A percentile compares a stretch with the other conserved stretches of the same genome.
phyloP scores from a whole-genome alignment of 2,797 vertebrate species.

The Petrocephalus sullivani region DNA sequence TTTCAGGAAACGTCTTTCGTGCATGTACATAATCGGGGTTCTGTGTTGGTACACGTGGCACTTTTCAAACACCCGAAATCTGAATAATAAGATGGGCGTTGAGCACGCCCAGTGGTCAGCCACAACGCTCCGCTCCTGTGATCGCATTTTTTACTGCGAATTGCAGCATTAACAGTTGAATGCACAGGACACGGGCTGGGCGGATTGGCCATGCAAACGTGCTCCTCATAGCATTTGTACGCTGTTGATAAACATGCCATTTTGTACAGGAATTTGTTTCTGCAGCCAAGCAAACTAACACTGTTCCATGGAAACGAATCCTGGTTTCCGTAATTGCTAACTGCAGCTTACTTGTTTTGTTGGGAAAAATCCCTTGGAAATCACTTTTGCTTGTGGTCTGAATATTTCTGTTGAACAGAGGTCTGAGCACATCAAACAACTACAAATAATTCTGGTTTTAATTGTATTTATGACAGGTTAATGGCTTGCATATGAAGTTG shows the following conservation, averaged over 20 bases:
- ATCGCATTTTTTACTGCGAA: neutral
- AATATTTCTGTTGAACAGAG: slow-evolving; percentile 28
- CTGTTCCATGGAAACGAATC: neutral
- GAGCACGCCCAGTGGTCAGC: neutral
- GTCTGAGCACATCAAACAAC: slow-evolving; percentile 6
- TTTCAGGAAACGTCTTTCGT: slow-evolving; percentile 74
- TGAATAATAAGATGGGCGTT: neutral
- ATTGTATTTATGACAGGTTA: slow-evolving; percentile 27
- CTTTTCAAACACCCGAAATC: slow-evolving; percentile 20
- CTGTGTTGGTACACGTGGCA: slow-evolving; percentile 11
- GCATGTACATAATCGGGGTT: slow-evolving; percentile 31
- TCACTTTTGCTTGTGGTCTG: slow-evolving; percentile 48
- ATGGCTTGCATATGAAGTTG: slow-evolving; percentile 33
- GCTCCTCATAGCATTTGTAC: neutral
- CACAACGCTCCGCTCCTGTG: neutral
- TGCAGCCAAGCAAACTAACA: too few species aligned
- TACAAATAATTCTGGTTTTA: slow-evolving; percentile 9
- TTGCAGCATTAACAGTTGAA: neutral
- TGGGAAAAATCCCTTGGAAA: neutral
- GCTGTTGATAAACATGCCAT: slow-evolving; percentile 4
- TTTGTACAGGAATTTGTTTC: neutral
- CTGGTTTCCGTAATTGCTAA: neutral
- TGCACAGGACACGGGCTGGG: neutral
- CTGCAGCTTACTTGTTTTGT: neutral
- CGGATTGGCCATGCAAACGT: neutral